Evolutionary conservation across 2,888 invertebrate genomes (phyloP).

Genomic region (Auanema freiburgensis): DNA sequence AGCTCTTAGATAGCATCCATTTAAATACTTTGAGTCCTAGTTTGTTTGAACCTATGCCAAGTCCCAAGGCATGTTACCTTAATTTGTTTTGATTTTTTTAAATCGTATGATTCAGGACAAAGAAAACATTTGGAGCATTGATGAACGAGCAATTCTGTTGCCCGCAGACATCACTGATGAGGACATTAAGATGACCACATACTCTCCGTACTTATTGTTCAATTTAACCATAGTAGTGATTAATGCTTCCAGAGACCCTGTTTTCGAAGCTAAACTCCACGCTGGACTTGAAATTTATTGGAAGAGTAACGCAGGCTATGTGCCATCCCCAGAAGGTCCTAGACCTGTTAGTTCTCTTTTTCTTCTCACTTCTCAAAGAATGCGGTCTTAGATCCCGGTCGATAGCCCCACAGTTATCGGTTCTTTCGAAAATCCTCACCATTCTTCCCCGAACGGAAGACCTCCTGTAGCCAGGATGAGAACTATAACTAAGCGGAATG

Average conservation of each 20-base stretch:
- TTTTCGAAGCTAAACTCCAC: slow-evolving; percentile 33
- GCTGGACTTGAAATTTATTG: slow-evolving; percentile 35
- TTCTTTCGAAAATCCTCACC: too few relatives aligned
- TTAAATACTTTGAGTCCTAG: slow-evolving; percentile 16
- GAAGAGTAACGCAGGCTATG: slow-evolving; percentile 32
- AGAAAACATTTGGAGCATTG: slow-evolving; percentile 28
- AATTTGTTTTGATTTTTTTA: background rate
- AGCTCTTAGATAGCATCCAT: slow-evolving; percentile 14
- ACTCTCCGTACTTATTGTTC: slow-evolving; percentile 24
- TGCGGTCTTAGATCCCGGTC: background rate
- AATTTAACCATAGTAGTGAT: too few relatives aligned
- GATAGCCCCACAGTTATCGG: slow-evolving; percentile 7
- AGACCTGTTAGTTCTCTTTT: slow-evolving; percentile 18
- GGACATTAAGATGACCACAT: slow-evolving; percentile 31
- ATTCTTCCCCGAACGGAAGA: background rate
- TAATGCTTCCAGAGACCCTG: slow-evolving; percentile 29
- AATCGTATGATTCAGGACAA: background rate
- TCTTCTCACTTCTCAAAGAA: background rate
- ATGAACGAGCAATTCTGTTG: slow-evolving; percentile 32
- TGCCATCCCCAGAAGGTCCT: slow-evolving; percentile 43
- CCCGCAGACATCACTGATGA: slow-evolving; percentile 41
- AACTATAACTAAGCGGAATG: slow-evolving; percentile 21
- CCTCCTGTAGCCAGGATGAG: slow-evolving; percentile 4
- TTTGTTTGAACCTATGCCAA: slow-evolving; percentile 12
- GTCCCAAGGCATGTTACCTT: slow-evolving; percentile 12